Evolutionary conservation across 2,797 vertebrate species (phyloP).

Genomic region (Cuculus canorus): DNA sequence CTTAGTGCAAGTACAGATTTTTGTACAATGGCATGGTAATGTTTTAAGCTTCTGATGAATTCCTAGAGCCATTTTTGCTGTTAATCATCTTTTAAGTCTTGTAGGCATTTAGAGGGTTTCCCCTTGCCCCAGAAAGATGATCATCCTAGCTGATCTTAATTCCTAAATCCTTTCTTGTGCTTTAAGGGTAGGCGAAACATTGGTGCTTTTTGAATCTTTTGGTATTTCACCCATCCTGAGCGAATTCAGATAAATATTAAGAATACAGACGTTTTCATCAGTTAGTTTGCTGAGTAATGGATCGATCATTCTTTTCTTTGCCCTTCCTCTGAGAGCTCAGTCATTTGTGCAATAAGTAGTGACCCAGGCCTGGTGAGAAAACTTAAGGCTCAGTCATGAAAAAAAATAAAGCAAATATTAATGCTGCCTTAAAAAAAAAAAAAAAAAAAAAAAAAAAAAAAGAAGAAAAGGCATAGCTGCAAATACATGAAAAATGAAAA

Average conservation of each 20-base stretch:
- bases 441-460: no score
- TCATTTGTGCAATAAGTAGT: neutral
- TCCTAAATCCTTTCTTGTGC: neutral
- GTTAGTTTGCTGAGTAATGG: neutral
- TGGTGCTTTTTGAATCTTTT: neutral
- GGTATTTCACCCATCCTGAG: neutral
- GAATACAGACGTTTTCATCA: neutral
- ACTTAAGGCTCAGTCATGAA: neutral
- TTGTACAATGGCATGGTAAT: neutral
- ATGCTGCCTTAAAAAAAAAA: neutral
- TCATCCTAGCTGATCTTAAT: neutral
- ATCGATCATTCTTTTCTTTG: neutral
- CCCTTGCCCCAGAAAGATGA: neutral
- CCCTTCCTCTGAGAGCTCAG: neutral
- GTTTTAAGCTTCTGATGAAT: slow-evolving; percentile 27
- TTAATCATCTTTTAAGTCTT: neutral
- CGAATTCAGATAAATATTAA: neutral
- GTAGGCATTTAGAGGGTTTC: neutral
- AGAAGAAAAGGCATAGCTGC: neutral
- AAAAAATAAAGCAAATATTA: neutral
- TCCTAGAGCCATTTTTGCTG: neutral
- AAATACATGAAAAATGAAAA: neutral
- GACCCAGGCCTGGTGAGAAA: neutral
- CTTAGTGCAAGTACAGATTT: neutral
- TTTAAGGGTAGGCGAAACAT: neutral